Percentiles rank a stretch among this genome's conserved stretches.
These are phyloP conservation scores for Tyria jacobaeae DNA, from an alignment of 2,888 invertebrate genomes.

Conservation along the genomic window DNA sequence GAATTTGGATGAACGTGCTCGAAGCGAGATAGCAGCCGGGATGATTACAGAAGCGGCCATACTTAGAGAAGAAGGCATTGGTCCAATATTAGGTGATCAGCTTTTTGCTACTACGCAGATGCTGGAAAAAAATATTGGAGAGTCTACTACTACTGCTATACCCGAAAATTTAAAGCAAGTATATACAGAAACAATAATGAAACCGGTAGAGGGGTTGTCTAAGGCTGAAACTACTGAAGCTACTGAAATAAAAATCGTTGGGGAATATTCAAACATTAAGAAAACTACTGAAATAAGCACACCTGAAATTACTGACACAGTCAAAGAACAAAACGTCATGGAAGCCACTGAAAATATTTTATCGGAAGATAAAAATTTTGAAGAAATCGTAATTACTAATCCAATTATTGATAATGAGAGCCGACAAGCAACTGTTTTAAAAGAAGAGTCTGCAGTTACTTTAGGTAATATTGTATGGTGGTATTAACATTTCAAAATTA, in stretches of 20 bases:
- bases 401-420: neutral
- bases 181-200: neutral
- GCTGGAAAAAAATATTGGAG: constrained; percentile 25
- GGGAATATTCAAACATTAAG: neutral
- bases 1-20: neutral
- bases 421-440: neutral
- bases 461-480: neutral
- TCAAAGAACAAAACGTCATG: neutral
- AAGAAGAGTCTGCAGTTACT: constrained; percentile 15
- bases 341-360: neutral
- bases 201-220: neutral
- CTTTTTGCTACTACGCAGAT: constrained; percentile 24
- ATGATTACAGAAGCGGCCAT: constrained; percentile 24
- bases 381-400: constrained; percentile 13
- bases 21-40: constrained; percentile 24
- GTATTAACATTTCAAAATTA: neutral
- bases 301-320: neutral
- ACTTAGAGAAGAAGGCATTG: constrained; percentile 28
- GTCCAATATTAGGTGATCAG: constrained; percentile 12
- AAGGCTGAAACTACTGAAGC: constrained; percentile 16
- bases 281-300: neutral
- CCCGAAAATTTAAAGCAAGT: constrained; percentile 12
- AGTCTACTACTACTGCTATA: constrained; percentile 20
- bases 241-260: neutral
- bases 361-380: constrained; percentile 18